phyloP scores from a whole-genome alignment of 2,888 invertebrate species.

The Melieria crassipennis region DNA sequence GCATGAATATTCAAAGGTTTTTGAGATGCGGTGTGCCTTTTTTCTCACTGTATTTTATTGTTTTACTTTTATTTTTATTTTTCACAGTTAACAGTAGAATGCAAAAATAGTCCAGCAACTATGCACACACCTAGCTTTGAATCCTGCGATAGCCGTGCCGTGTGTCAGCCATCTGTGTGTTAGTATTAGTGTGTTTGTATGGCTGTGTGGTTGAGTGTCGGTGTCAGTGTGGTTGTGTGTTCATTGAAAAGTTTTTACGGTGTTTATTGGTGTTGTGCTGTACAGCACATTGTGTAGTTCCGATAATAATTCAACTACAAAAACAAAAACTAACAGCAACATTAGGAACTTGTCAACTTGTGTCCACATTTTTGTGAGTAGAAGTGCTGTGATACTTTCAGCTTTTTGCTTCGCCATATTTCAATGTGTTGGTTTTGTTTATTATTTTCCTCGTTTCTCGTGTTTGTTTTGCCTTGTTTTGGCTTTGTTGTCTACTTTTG shows the following conservation, averaged over 20 bases:
- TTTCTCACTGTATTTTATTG: conserved; percentile 5
- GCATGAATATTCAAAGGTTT: conserved; percentile 58
- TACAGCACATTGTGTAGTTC: too few species aligned
- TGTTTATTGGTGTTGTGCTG: too few species aligned
- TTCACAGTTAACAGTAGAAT: neutral
- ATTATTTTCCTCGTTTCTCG: neutral
- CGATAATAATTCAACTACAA: neutral
- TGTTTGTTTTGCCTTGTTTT: neutral
- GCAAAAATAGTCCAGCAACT: too few species aligned
- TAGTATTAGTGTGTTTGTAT: too few species aligned
- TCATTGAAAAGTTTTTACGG: too few species aligned
- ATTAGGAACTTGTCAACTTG: neutral
- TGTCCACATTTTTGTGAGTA: neutral
- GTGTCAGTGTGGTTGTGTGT: too few species aligned
- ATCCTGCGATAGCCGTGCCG: neutral
- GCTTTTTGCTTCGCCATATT: too few species aligned
- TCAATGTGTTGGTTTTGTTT: neutral
- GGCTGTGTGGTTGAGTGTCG: too few species aligned
- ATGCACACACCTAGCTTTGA: neutral
- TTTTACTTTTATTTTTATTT: conserved; percentile 19
- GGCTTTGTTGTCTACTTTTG: conserved; percentile 37
- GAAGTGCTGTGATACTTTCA: too few species aligned
- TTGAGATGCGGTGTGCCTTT: neutral
- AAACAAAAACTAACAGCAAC: neutral
- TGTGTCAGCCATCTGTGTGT: neutral